Evolutionary conservation across 2,113 vertebrate species (phyloP), one percentile per base, ranked within the genome.

Genomic region (Gopherus evgoodei): DNA sequence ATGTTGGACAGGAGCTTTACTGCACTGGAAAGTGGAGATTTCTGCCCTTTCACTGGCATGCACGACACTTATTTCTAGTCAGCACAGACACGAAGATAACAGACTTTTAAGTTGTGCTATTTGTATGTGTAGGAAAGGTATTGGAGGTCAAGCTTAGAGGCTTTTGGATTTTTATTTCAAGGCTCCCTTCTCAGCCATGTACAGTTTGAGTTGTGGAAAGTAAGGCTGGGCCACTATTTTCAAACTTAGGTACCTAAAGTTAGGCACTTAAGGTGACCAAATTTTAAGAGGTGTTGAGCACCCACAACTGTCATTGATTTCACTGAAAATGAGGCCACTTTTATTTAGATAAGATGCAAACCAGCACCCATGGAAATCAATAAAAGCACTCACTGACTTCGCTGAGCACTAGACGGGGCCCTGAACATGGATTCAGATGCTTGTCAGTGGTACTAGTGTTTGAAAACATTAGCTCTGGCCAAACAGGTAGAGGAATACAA

Each of bases 181-280:
- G 62, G 5, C 16, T 69, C 31, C 8, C 62, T 69, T 69, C 35
- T 69, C 35, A n/a, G 59, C 31, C 59, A 65, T 16, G 35, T n/a
- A 69, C 13, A 65, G 62, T 31, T 69, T 69, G 35, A 69, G 8
- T 69, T 8, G 35, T n/a, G 62, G 13, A n/a, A n/a, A 69, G 31
- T n/a, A n/a, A n/a, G 62, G 35, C 35, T 35, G 35, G 35, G 14
- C 8, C 62, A 69, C 19, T 69, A 69, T n/a, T 17, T 69, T 69
- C 35, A 84, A 92, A 83, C 25, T 49, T 5, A 1, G 13, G 84
- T 69, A 29, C 16, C 6, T 14, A 12, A 95, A 83, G 27, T 5
- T 0, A 0, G 81, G 35, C 29, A 90, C 6, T 10, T 80, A 76
- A 84, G 86, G 1, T 3, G 14, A 2, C 59, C 88, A 87, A 25